Percentiles rank a stretch among this genome's conserved stretches.
Evolutionary conservation across 2,113 vertebrate genomes (phyloP).

Genomic region (Amazona guildingii): DNA sequence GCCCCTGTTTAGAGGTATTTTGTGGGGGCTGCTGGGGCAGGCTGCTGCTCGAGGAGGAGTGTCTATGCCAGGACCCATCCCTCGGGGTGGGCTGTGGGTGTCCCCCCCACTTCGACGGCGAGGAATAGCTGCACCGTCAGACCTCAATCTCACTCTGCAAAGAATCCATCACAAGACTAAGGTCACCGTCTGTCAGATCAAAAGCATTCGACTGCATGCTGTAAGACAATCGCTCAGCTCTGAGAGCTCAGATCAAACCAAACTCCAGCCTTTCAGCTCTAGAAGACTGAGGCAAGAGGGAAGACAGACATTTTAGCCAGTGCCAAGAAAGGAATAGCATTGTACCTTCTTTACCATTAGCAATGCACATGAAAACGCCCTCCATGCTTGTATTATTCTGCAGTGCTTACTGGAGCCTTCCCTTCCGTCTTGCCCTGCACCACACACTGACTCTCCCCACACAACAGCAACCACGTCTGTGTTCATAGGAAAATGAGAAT

Average conservation of each 20-base stretch:
- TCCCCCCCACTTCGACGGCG: conserved; percentile 87
- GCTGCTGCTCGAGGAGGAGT: conserved; percentile 93
- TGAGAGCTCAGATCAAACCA: background rate
- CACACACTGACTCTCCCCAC: background rate
- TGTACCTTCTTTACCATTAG: background rate
- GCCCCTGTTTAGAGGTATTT: conserved; percentile 84
- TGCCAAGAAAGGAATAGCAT: background rate
- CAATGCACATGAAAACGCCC: background rate
- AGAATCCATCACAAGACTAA: background rate
- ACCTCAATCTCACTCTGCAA: conserved; percentile 89
- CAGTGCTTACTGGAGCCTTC: background rate
- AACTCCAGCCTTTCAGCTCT: background rate
- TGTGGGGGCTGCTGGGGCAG: conserved; percentile 97
- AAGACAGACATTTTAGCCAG: background rate
- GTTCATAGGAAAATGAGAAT: background rate
- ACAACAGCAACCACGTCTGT: background rate
- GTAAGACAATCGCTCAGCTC: background rate
- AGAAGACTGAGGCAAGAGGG: background rate
- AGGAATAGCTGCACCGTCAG: conserved; percentile 92
- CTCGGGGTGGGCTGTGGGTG: conserved; percentile 90
- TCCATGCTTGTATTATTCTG: background rate
- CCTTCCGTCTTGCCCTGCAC: background rate
- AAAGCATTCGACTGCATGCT: background rate
- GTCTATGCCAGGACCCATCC: conserved; percentile 82
- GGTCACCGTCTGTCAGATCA: background rate